Evolutionary conservation across 2,888 invertebrate species (phyloP).

Genomic region (Therioaphis trifolii): DNA sequence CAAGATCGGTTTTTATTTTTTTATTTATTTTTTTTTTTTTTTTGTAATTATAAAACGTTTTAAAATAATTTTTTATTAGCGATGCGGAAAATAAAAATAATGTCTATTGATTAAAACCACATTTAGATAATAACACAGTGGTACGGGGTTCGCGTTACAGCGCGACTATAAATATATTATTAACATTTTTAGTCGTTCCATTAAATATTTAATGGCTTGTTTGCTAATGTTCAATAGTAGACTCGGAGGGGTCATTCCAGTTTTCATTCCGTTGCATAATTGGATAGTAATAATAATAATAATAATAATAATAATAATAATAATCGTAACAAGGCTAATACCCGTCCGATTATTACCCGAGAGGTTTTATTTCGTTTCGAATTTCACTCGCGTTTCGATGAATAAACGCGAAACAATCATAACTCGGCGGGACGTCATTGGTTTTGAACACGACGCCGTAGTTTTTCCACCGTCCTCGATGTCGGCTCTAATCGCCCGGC

Average conservation of each 20-base stretch:
- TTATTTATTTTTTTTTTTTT: too few relatives aligned
- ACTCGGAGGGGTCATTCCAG: conserved; percentile 27
- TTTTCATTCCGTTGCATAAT: conserved; percentile 35
- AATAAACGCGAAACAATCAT: background rate
- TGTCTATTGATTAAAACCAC: background rate
- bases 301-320: conserved; percentile 21
- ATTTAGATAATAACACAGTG: background rate
- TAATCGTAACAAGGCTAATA: background rate
- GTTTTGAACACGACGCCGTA: too few relatives aligned
- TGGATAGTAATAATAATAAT: conserved; percentile 28
- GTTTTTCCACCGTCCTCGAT: too few relatives aligned
- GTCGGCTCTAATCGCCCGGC: too few relatives aligned
- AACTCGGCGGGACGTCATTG: background rate
- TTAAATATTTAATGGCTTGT: conserved; percentile 39
- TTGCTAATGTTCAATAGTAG: conserved; percentile 9
- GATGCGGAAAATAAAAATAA: background rate
- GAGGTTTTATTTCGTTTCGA: background rate
- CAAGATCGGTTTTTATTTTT: too few relatives aligned
- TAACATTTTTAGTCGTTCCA: conserved; percentile 29
- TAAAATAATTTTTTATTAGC: too few relatives aligned
- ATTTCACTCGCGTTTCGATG: background rate
- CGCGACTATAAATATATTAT: conserved; percentile 1
- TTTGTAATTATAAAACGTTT: too few relatives aligned
- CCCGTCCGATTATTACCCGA: background rate
- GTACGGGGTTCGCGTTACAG: background rate